Base-by-base conservation (phyloP, 2,888 invertebrate genomes). In the Amblyjoppa fuscipennis region DNA sequence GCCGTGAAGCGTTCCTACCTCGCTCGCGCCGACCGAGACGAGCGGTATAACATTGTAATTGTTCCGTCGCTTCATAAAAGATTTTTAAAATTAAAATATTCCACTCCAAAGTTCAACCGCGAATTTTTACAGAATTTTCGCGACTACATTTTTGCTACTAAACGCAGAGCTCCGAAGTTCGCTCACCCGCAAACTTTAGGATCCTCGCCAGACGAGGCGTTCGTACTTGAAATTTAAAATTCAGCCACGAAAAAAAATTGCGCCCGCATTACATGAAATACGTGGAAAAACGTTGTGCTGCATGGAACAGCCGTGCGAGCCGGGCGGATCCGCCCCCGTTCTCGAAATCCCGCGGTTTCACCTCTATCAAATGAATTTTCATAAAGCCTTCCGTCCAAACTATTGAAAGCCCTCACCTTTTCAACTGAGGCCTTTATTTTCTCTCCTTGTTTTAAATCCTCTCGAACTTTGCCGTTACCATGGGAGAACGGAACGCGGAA, bases 391-490 rank as follows among this genome's bases (percentile, higher is more conserved):
- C 59, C 25, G 25, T 59, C 28, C 11, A 28, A 59, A 11, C 11
- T 59, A 11, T 11, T 59, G 28, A 59, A 59, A 59, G 25, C 28
- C 59, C 13, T 59, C 25, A 28, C 25, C 59, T 59, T 28, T 59
- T 45, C 45, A 45, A 16, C 45, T 45, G 16, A 45, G 45, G 45
- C 45, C 45, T 45, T 45, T 45, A 45, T 45, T 45, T 45, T 45
- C 45, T 16, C 45, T 45, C 56, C n/a, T 49, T 69, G 45, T 68
- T 68, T 41, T 49, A 16, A 49, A 49, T 45, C 20, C 45, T 51
- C 49, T 6, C 31, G 34, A 75, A 75, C n/a, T 75, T 61, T 41
- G 66, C 38, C 49, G 34, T 66, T 66, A 45, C 16, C 38, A 31
- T 38, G 53, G 66, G 51, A 66, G 53, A 66, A 66, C 66, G 20